Evolutionary conservation across 1,140 invertebrate species (phyloP), one percentile per base, ranked within the genome.

Genomic region (Condylostylus longicornis): DNA sequence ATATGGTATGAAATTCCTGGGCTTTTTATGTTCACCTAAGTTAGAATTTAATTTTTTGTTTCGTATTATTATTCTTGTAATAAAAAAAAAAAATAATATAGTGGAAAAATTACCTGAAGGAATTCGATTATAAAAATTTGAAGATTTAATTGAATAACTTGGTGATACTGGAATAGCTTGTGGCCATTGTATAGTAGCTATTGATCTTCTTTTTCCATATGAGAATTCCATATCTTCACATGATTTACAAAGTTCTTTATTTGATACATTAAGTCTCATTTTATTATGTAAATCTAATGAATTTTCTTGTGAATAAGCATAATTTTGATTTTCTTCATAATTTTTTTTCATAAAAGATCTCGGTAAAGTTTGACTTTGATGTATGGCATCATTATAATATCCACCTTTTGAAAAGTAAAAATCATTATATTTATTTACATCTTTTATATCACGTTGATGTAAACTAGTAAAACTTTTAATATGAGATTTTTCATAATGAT

Each of bases 101-200:
- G n/a, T n/a, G n/a, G n/a, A n/a, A n/a, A n/a, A n/a, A n/a, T n/a
- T n/a, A n/a, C 6, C 7, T 7, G 33, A 3, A 20, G 33, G 18
- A n/a, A n/a, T 13, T 12, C 33, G 18, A 20, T 21, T 5, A 35
- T 34, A 41, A 14, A 42, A 43, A 15, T 37, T 41, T 17, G 21
- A 12, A 25, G 20, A 10, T 18, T 18, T 35, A 6, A 42, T 40
- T 18, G 51, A 58, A 15, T 51, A 48, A 2, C 53, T 53, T 0
- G 58, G 58, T 8, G 57, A 61, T 2, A 54, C 51, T 0, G 58
- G 55, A 37, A 61, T 61, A 1, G 52, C 53, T 4, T 44, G 33
- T 28, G 58, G 58, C 58, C 58, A 61, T 18, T 60, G 57, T 14
- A 58, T 45, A 40, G 22, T 30, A 32, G 35, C 18, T 35, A 33